Percentiles rank a stretch among this genome's conserved stretches.
Evolutionary conservation across 2,888 invertebrate genomes (phyloP).

Genomic region (Zhuqinia jingwanae): DNA sequence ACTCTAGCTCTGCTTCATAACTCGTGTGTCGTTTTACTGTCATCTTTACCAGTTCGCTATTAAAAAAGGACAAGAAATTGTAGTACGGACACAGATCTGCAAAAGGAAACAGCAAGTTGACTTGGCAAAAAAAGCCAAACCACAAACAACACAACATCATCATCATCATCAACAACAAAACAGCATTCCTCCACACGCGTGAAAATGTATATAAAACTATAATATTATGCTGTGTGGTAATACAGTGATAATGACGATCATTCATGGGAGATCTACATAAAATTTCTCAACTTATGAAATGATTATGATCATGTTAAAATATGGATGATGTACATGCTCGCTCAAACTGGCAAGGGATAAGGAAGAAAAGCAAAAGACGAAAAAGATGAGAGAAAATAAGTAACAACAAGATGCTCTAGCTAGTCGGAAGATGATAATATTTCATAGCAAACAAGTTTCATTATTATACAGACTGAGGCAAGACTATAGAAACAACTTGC

Average conservation of each 20-base stretch:
- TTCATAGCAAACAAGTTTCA: neutral
- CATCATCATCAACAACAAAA: conserved; percentile 3
- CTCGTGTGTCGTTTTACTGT: conserved; percentile 45
- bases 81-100: too few relatives aligned
- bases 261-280: neutral
- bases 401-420: neutral
- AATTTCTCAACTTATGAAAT: conserved; percentile 2
- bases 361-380: neutral
- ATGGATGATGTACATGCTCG: neutral
- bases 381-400: neutral
- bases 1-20: too few relatives aligned
- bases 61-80: neutral
- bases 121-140: conserved; percentile 13
- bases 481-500: too few relatives aligned
- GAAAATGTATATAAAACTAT: too few relatives aligned
- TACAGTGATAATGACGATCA: too few relatives aligned
- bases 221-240: too few relatives aligned
- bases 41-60: conserved; percentile 6
- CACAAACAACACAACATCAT: conserved; percentile 25
- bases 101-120: conserved; percentile 28
- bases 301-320: conserved; percentile 1
- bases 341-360: neutral
- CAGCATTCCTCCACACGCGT: conserved; percentile 7
- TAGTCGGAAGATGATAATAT: conserved; percentile 29
- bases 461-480: neutral